Base-by-base conservation (phyloP, 2,113 vertebrate species). In the Pachycephala philippinensis region DNA sequence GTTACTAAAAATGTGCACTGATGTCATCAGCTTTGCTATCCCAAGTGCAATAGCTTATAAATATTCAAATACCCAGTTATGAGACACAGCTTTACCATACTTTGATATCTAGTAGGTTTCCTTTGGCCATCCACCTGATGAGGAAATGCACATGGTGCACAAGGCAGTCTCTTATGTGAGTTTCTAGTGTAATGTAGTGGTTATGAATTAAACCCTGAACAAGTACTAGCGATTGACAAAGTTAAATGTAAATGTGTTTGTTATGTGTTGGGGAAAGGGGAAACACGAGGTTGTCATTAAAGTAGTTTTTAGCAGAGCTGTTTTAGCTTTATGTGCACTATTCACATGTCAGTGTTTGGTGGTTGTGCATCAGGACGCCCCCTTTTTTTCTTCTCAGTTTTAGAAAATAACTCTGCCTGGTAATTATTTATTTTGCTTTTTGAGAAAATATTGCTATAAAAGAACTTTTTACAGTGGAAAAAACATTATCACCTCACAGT, bases 221-320 rank as follows among this genome's bases (percentile, higher is more conserved):
- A 86, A 76, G 33, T 37, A 66, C 37, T 69, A 72, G 39, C 5
- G 2, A 45, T 37, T 80, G 39, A 74, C 63, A 59, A 24, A 69
- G 47, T 50, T 52, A 80, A 66, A 79, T 59, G 56, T 89, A 31
- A 35, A 6, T 22, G 28, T 31, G 23, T 61, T 85, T 31, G 23
- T 61, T 85, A 8, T 7, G 20, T 93, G 30, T 26, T 95, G 9
- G 5, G 49, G 82, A 75, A 56, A 42, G 74, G 53, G 66, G 26
- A 66, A 94, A 61, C 78, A 74, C 0, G 1, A 86, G 59, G 70
- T 95, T 87, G 63, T 91, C 53, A 40, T 94, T 94, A 88, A 91
- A 90, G 16, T 39, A 4, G n/a, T 90, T 90, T 96, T 90, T 84
- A 80, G 75, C 76, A 86, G 66, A 80, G 57, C 57, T 87, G n/a